These are phyloP conservation scores for Megathymus violae DNA, from an alignment of 1,140 invertebrate species.

Conservation along the genomic window DNA sequence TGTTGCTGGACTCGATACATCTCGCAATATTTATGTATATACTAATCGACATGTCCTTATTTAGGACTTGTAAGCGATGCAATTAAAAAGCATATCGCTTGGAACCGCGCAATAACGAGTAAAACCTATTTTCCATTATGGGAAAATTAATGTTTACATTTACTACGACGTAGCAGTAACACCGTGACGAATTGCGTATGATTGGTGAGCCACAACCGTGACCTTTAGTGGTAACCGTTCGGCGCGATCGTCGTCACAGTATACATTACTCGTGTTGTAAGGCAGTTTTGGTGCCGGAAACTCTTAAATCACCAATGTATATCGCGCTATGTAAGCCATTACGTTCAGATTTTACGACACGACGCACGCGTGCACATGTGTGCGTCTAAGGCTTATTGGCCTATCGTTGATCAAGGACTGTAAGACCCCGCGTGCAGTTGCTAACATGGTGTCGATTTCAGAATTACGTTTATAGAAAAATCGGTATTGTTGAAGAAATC, in stretches of 20 bases:
- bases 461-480: neutral
- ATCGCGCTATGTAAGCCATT: neutral
- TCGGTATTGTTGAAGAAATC: neutral
- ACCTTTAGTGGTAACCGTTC: conserved; percentile 15
- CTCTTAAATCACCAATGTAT: conserved; percentile 17
- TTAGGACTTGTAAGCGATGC: neutral
- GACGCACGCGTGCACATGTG: conserved; percentile 13
- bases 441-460: neutral
- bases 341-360: conserved; percentile 23
- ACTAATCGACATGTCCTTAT: too few species aligned
- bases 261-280: conserved; percentile 24
- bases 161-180: conserved; percentile 25
- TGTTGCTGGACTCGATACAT: too few species aligned
- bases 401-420: conserved; percentile 27
- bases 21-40: too few species aligned
- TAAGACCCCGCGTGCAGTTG: conserved; percentile 9
- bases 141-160: conserved; percentile 31
- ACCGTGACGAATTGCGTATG: conserved; percentile 35
- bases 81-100: neutral
- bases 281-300: conserved; percentile 9
- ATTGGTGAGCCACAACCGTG: conserved; percentile 25
- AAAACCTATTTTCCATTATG: conserved; percentile 17
- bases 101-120: neutral
- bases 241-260: conserved; percentile 16
- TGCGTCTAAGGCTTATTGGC: conserved; percentile 15